These are phyloP conservation scores for Thymelicus lineola DNA, from an alignment of 2,888 invertebrate genomes.

Conservation along the genomic window DNA sequence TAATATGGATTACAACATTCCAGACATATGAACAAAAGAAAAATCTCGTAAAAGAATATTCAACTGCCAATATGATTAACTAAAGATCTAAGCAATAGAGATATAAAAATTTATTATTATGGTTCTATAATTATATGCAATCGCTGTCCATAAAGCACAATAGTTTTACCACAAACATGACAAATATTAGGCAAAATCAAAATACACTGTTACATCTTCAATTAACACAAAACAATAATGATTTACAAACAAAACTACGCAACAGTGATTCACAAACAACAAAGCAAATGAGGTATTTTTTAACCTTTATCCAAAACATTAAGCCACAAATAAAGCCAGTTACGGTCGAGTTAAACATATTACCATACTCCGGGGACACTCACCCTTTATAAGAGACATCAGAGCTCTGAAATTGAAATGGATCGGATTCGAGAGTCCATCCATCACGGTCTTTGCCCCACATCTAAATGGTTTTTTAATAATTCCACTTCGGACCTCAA, in stretches of 20 bases:
- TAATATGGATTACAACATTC: too few relatives aligned
- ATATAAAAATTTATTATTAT: too few relatives aligned
- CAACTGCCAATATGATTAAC: too few relatives aligned
- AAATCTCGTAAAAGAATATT: too few relatives aligned
- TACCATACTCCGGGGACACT: conserved; percentile 70
- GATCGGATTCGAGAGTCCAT: conserved; percentile 81
- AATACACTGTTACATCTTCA: background rate
- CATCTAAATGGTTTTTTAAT: conserved; percentile 83
- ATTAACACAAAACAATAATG: background rate
- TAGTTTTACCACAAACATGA: too few relatives aligned
- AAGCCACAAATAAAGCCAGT: conserved; percentile 51
- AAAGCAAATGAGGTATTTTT: conserved; percentile 38
- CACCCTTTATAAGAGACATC: conserved; percentile 74
- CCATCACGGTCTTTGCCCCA: conserved; percentile 76
- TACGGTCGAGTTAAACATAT: conserved; percentile 64
- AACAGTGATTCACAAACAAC: conserved; percentile 33
- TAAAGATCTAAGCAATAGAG: too few relatives aligned
- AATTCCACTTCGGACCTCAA: conserved; percentile 71
- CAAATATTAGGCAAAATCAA: background rate
- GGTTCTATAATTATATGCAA: too few relatives aligned
- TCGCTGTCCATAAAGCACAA: too few relatives aligned
- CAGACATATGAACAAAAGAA: too few relatives aligned
- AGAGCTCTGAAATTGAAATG: conserved; percentile 78
- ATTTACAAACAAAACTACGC: conserved; percentile 7
- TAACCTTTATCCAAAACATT: conserved; percentile 40